phyloP scores from a whole-genome alignment of 1,140 invertebrate genomes.

The Vanessa tameamea region DNA sequence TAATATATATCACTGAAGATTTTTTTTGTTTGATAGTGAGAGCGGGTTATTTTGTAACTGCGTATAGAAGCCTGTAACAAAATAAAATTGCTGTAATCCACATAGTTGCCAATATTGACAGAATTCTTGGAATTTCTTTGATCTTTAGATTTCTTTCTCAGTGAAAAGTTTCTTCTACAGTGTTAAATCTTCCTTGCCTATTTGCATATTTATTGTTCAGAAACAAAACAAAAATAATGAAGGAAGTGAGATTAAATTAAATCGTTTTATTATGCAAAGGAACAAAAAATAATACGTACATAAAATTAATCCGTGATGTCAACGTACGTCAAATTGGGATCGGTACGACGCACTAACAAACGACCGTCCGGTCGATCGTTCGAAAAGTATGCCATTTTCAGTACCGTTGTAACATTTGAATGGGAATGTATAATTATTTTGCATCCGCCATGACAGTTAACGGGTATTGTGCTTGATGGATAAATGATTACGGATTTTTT shows the following conservation, averaged over 20 bases:
- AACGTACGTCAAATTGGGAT: slow-evolving; percentile 24
- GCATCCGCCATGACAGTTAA: slow-evolving; percentile 53
- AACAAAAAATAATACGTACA: slow-evolving; percentile 1
- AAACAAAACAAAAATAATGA: too few relatives aligned
- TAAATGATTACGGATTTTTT: slow-evolving; percentile 57
- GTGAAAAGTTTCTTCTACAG: too few relatives aligned
- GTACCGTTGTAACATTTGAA: slow-evolving; percentile 46
- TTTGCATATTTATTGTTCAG: too few relatives aligned
- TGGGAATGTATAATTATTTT: slow-evolving; percentile 41
- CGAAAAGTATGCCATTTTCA: slow-evolving; percentile 46
- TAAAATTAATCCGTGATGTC: slow-evolving; percentile 13
- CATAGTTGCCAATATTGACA: too few relatives aligned
- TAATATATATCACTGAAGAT: too few relatives aligned
- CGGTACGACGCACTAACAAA: slow-evolving; percentile 10
- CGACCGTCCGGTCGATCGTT: neutral
- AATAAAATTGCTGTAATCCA: too few relatives aligned
- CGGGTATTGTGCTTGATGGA: slow-evolving; percentile 59
- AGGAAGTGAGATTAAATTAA: neutral
- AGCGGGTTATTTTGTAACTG: too few relatives aligned
- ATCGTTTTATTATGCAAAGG: neutral
- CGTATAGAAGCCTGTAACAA: too few relatives aligned
- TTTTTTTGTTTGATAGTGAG: too few relatives aligned
- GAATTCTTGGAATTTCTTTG: too few relatives aligned
- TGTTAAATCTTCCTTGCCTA: too few relatives aligned
- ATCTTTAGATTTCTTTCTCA: too few relatives aligned